These are phyloP conservation scores for Helogale parvula DNA, from an alignment of 2,113 vertebrate genomes.

Conservation along the genomic window DNA sequence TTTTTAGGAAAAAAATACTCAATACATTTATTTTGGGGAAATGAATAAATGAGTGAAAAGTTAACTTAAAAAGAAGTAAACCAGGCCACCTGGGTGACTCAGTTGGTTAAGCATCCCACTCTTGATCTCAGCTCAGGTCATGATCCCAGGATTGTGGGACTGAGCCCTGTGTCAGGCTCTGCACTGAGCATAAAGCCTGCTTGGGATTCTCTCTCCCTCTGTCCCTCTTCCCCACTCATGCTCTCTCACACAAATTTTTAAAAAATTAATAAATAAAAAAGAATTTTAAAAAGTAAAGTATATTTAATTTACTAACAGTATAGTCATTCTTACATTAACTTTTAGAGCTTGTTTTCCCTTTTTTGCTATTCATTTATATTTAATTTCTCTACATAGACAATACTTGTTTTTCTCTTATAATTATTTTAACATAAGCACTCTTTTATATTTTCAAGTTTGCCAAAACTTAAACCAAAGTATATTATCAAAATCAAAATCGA, in stretches of 20 bases:
- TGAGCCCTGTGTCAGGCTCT: too few species aligned
- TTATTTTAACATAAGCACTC: not conserved
- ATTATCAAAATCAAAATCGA: not conserved
- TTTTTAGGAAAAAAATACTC: not conserved
- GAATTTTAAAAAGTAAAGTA: not conserved
- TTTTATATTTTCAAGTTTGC: not conserved
- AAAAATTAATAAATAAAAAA: too few species aligned
- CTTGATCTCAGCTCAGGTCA: too few species aligned
- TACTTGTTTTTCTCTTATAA: not conserved
- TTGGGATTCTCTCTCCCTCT: too few species aligned
- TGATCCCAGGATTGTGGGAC: too few species aligned
- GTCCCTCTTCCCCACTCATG: too few species aligned
- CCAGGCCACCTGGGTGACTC: too few species aligned
- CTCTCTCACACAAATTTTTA: too few species aligned
- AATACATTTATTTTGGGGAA: not conserved
- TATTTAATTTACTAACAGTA: not conserved
- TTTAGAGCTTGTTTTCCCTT: not conserved
- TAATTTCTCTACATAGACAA: not conserved
- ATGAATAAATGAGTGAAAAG: not conserved
- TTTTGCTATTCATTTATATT: not conserved
- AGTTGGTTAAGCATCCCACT: too few species aligned
- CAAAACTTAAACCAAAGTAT: not conserved
- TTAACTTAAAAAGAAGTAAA: conserved; percentile 1
- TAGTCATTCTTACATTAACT: not conserved
- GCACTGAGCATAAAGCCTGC: too few species aligned